phyloP scores from a whole-genome alignment of 1,140 invertebrate species.

The Rhagoletis pomonella region DNA sequence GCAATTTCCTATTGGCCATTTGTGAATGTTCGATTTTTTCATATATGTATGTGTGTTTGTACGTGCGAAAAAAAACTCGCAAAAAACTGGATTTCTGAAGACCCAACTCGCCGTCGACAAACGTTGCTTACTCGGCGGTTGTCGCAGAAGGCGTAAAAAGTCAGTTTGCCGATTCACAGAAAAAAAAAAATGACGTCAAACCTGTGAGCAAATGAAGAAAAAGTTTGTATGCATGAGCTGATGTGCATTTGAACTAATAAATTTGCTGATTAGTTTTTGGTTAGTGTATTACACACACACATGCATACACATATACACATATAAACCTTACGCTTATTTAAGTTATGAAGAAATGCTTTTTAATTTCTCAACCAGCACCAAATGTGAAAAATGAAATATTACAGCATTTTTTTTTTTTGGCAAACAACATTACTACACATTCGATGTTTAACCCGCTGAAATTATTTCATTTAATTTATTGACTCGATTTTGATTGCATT shows the following conservation, averaged over 20 bases:
- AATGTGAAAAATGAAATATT: neutral
- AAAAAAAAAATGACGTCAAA: constrained; percentile 36
- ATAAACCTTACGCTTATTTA: neutral
- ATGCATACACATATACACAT: neutral
- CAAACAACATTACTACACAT: neutral
- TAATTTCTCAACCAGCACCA: neutral
- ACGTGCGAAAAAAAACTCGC: neutral
- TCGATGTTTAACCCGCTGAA: neutral
- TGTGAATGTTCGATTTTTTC: too few relatives aligned
- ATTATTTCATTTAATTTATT: constrained; percentile 33
- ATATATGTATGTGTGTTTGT: neutral
- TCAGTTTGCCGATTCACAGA: constrained; percentile 8
- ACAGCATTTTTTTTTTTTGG: neutral
- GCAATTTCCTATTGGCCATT: neutral
- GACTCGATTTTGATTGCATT: neutral
- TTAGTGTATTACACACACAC: too few relatives aligned
- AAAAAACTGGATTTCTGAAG: constrained; percentile 34
- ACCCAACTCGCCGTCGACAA: neutral
- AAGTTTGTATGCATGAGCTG: neutral
- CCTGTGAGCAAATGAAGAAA: neutral
- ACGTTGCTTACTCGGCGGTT: neutral
- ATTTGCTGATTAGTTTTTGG: neutral
- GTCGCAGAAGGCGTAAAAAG: constrained; percentile 27
- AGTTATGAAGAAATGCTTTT: neutral
- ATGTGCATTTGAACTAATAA: neutral